Base-by-base conservation (phyloP, 1,140 invertebrate species). In the Contarinia nasturtii region DNA sequence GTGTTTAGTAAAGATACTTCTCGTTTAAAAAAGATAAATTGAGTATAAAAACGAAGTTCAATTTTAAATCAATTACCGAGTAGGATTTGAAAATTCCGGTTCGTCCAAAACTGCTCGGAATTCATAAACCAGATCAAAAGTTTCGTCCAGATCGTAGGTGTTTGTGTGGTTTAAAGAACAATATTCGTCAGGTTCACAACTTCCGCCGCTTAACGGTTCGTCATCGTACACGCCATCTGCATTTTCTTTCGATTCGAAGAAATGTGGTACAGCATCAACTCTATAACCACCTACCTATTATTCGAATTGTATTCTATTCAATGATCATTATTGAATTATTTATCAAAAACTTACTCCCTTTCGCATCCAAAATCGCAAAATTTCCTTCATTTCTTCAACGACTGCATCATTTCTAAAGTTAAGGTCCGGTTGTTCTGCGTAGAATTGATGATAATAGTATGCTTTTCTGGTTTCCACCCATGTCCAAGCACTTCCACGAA, bases 31-130 rank as follows among this genome's bases (percentile, higher is more conserved):
- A 27, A 27, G 27, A 10, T 27, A 27, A 27, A 10, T 27, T n/a
- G n/a, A 27, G 27, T 27, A 27, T 52, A 46, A 64, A 61, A 5
- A 54, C 49, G 27, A 69, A 61, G 0, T 68, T 22, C 40, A 60
- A 55, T 55, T 62, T 63, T 59, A 37, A 64, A 58, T 19, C 71
- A 68, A 1, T 68, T 55, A 47, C 70, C 71, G 49, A 70, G 53
- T 8, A 64, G 58, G 27, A 54, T 47, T 8, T 66, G 60, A 50
- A 74, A 15, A 40, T 18, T 15, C 17, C 5, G 5, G 73, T 12
- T 68, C 59, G 45, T 81, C 74, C 1, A 79, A 58, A 12, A 75
- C 52, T 38, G 69, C 58, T 47, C 79, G 65, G 59, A 77, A 79
- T 48, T 75, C 67, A 7, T 66, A 66, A 1, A 83, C 50, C 48